Evolutionary conservation across 2,113 vertebrate genomes (phyloP), one percentile per base, ranked within the genome.

Genomic region (Ageneiosus marmoratus): DNA sequence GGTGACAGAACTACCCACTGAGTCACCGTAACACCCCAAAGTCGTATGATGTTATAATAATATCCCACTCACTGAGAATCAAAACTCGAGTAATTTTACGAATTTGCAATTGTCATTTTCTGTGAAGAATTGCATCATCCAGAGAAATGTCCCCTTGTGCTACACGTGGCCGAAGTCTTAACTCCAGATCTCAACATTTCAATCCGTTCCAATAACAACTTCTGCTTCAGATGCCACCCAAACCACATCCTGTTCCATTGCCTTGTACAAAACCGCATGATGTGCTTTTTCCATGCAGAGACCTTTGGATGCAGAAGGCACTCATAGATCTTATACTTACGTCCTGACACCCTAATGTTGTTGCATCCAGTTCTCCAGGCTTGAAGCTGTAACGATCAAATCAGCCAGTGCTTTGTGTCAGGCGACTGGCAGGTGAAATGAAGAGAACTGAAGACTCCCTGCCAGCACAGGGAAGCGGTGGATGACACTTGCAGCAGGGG

Each of bases 381-480:
- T 15, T 16, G 60, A 62, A 62, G 63, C 32, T 67, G 63, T 67
- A 67, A 67, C 9, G 34, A 69, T 69, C 34, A 41, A 69, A 69
- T 69, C 65, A 70, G 41, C 67, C 67, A 70, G 24, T 20, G 16
- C 67, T n/a, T 70, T 46, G 32, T 37, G 67, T 24, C 20, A 70
- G 22, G 41, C 44, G 41, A 46, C 67, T 15, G 55, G 22, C 50
- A 44, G 84, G 81, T 79, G 32, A 83, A 84, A 72, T 79, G 58
- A 79, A 86, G 81, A 86, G 74, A 84, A 62, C 50, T 32, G 56
- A 7, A 77, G 81, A 77, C 29, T 67, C 56, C 60, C 41, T n/a
- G 80, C 79, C 77, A 44, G 60, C 48, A n/a, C 85, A 62, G 29
- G n/a, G 76, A 80, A 75, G 86, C 82, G 85, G 85, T 78, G 85